Evolutionary conservation across 2,113 vertebrate genomes (phyloP).

Genomic region (Meleagris gallopavo): DNA sequence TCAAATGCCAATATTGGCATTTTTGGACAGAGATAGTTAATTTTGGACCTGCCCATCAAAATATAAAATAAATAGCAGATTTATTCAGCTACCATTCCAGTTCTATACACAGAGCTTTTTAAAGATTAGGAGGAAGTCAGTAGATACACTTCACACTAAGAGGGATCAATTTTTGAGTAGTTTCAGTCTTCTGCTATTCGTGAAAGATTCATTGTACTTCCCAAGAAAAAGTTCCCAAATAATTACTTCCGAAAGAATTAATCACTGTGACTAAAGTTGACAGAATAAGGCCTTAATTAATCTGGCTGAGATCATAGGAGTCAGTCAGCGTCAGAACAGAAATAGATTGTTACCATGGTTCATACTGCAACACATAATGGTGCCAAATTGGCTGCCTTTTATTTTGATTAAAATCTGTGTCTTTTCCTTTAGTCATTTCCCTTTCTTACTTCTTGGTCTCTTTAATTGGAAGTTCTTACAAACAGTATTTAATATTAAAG

Average conservation of each 20-base stretch:
- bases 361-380: not conserved
- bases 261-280: constrained; percentile 2
- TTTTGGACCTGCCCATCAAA: not conserved
- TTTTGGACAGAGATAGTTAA: not conserved
- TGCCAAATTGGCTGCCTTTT: not conserved
- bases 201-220: not conserved
- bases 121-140: not conserved
- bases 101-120: not conserved
- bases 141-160: not conserved
- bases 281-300: constrained; percentile 27
- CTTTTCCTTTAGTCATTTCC: not conserved
- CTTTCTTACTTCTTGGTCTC: not conserved
- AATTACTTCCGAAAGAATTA: not conserved
- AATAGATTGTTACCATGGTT: not conserved
- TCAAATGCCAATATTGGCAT: not conserved
- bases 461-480: not conserved
- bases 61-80: not conserved
- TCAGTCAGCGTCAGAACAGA: not conserved
- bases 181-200: not conserved
- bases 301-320: not conserved
- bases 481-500: not conserved
- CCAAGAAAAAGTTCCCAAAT: not conserved
- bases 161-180: not conserved
- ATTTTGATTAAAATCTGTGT: not conserved
- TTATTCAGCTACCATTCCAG: not conserved